phyloP scores from a whole-genome alignment of 1,140 invertebrate species.

The Sarcophaga peregrina region DNA sequence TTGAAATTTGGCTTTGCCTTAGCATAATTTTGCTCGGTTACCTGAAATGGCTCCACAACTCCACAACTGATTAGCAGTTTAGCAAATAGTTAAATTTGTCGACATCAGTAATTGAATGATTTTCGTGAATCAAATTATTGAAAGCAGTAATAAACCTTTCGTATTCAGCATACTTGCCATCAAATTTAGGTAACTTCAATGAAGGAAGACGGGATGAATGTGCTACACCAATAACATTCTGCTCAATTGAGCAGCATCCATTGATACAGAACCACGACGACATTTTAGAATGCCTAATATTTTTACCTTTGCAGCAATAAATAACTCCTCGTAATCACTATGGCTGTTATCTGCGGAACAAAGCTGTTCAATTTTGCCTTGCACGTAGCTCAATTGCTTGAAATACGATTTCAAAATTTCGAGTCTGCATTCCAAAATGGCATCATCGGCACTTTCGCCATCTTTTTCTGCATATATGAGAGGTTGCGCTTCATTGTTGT shows the following conservation, averaged over 20 bases:
- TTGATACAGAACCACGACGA: not conserved
- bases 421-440: not conserved
- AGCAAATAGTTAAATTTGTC: conserved; percentile 44
- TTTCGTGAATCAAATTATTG: conserved; percentile 18
- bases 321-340: not conserved
- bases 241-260: not conserved
- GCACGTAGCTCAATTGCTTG: not conserved
- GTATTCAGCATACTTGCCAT: conserved; percentile 41
- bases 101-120: conserved; percentile 1
- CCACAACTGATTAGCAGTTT: conserved; percentile 30
- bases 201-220: not conserved
- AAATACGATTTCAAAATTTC: not conserved
- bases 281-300: not conserved
- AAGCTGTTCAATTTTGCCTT: conserved; percentile 3
- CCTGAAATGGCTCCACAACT: too few relatives aligned
- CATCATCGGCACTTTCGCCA: not conserved
- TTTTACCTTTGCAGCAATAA: not conserved
- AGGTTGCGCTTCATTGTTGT: not conserved
- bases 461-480: not conserved
- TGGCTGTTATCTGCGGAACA: not conserved
- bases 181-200: conserved; percentile 42
- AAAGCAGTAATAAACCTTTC: conserved; percentile 29
- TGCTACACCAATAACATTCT: not conserved
- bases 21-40: too few relatives aligned
- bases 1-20: too few relatives aligned